Base-by-base conservation (phyloP, 2,888 invertebrate genomes). In the Aquatica leii region DNA sequence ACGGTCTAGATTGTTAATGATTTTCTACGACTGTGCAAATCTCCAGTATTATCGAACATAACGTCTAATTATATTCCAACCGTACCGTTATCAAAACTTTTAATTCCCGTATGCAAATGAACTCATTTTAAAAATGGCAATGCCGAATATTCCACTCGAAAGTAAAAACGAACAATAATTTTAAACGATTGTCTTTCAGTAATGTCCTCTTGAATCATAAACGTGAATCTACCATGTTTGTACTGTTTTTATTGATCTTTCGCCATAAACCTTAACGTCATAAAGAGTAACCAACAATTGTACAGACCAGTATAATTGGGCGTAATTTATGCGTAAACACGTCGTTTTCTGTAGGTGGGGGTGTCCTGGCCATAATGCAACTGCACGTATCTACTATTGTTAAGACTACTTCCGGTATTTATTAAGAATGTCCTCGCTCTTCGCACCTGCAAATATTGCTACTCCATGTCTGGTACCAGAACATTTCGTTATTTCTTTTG, bases 311-410 rank as follows among this genome's bases (percentile, higher is more conserved):
- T 58, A 70, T 75, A 74, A 75, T 76, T 73, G 73, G 69, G 67
- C 65, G 68, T 76, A 76, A 77, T 72, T 74, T 77, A 79, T 79
- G 77, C 79, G 71, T 57, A 67, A 71, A 62, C 79, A 79, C 79
- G 79, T 76, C 71, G 64, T 64, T 56, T 66, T 55, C 65, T 70
- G 70, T 62, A 63, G 71, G 70, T 66, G 73, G 72, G 70, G 74
- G 71, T 73, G 76, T 70, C 73, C 72, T 72, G 68, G 69, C 71
- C 74, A 73, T 75, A 77, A 77, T 76, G 77, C 77, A 76, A 77
- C 75, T 77, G 78, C 79, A 79, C 79, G 79, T 79, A 77, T 71
- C 71, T 69, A 69, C 77, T 74, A 78, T 79, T 79, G 79, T 79
- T 76, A 74, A 18, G 74, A 69, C 76, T 74, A 78, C 77, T 79